Conservation (phyloP, 2,888 invertebrate species). For the Lithophane ornitopus region DNA sequence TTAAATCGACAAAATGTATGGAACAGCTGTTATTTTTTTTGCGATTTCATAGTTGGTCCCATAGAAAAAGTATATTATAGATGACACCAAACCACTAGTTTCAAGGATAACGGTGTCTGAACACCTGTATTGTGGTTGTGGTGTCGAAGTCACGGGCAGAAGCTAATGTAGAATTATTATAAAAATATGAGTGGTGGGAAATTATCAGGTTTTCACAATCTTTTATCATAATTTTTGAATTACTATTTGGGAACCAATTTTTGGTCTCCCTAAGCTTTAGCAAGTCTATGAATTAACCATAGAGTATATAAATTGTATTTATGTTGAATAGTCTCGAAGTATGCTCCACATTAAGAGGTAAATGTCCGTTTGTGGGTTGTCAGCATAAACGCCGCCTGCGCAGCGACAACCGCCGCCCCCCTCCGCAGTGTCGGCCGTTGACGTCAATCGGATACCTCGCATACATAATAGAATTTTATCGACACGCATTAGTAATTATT, state of each 20-base stretch:
- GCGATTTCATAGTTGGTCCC: too few species aligned
- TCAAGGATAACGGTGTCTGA: too few species aligned
- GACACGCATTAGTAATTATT: slow-evolving; percentile 69
- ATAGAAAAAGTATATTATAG: too few species aligned
- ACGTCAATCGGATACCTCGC: slow-evolving; percentile 73
- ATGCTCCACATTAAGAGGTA: slow-evolving; percentile 67
- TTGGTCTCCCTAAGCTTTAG: slow-evolving; percentile 32
- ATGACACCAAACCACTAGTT: too few species aligned
- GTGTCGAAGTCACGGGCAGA: too few species aligned
- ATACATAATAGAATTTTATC: slow-evolving; percentile 71
- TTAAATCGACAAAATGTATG: too few species aligned
- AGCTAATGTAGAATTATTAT: not conserved
- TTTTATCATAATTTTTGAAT: slow-evolving; percentile 25
- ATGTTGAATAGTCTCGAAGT: slow-evolving; percentile 58
- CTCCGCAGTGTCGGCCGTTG: slow-evolving; percentile 62
- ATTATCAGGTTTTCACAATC: not conserved
- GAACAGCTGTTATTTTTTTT: too few species aligned
- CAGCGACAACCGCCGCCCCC: slow-evolving; percentile 42
- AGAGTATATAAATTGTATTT: slow-evolving; percentile 50
- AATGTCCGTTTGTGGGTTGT: slow-evolving; percentile 66
- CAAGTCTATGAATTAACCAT: slow-evolving; percentile 59
- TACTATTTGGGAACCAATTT: slow-evolving; percentile 18
- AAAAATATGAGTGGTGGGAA: not conserved
- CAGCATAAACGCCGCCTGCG: slow-evolving; percentile 58
- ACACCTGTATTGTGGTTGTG: too few species aligned